Evolutionary conservation across 2,113 vertebrate species (phyloP), one percentile per base, ranked within the genome.

Genomic region (Vulpes vulpes): DNA sequence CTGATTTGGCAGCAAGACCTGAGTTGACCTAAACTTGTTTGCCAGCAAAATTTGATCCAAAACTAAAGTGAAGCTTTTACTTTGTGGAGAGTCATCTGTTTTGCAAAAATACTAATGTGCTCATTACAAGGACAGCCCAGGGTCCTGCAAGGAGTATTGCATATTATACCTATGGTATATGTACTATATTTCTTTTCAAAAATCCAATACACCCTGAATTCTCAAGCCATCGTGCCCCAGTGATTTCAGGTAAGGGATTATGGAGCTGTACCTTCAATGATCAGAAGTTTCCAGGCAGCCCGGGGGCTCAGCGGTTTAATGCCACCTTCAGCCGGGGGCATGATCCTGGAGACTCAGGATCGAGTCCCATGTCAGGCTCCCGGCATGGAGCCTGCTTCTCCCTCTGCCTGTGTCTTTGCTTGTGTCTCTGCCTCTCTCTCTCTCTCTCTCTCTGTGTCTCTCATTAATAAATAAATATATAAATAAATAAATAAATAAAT

Each of bases 11-110:
- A 86, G n/a, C 5, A 51, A 92, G 89, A 87, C 25, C 38, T 78
- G 7, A 62, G 12, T 73, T 43, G 80, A 98, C 67, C 91, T 86
- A 87, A 86, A 94, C 4, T 65, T 59, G 85, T 60, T 81, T 94
- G 73, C 67, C 85, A 91, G 71, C 20, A 65, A 89, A 93, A 86
- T n/a, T 65, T 55, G 60, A 91, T 83, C 92, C n/a, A 62, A 83
- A 79, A 65, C 22, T 67, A 51, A 67, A 73, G 3, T 22, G 38
- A 91, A 69, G n/a, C 32, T 85, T 82, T 89, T 91, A 30, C 14
- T 79, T 92, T 49, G 67, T 57, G 17, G 38, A 11, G 23, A 82
- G 27, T 67, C 35, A 60, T 87, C 35, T 78, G 38, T 94, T 82
- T 94, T 84, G n/a, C 30, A 97, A 85, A 94, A 81, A 64, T 57